phyloP scores from a whole-genome alignment of 1,140 invertebrate genomes.

The Amyelois transitella region DNA sequence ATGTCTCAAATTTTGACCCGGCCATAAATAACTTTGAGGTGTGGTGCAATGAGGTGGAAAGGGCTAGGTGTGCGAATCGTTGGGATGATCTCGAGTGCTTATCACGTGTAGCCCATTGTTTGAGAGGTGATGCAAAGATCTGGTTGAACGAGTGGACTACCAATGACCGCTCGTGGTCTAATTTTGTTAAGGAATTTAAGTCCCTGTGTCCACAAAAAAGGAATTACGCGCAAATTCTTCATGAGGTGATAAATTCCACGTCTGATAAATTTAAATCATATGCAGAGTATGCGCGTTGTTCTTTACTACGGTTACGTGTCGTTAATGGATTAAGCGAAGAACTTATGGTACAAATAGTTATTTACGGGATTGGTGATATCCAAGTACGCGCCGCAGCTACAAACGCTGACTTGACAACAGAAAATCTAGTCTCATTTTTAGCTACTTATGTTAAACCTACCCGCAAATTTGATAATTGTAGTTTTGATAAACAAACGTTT shows the following conservation, averaged over 20 bases:
- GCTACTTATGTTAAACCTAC: constrained; percentile 16
- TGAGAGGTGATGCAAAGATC: constrained; percentile 17
- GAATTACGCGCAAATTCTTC: constrained; percentile 18
- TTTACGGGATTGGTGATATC: constrained; percentile 13
- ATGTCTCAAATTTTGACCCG: constrained; percentile 22
- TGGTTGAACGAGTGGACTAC: constrained; percentile 21
- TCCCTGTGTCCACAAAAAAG: constrained; percentile 11
- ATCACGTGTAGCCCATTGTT: constrained; percentile 14
- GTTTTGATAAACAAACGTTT: neutral
- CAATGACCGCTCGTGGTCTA: constrained; percentile 19
- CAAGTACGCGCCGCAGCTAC: constrained; percentile 18
- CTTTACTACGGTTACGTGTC: constrained; percentile 12
- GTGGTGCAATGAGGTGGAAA: constrained; percentile 26
- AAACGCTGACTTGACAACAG: constrained; percentile 14
- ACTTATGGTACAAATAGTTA: constrained; percentile 6
- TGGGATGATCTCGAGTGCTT: constrained; percentile 26
- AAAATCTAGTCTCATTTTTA: constrained; percentile 13
- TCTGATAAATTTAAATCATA: constrained; percentile 20
- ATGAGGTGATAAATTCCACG: constrained; percentile 12
- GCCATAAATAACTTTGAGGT: constrained; percentile 15
- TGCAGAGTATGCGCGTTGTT: constrained; percentile 17
- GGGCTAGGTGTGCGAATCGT: constrained; percentile 6
- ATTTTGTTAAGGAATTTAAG: constrained; percentile 22
- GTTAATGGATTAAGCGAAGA: constrained; percentile 19
- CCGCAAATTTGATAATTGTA: neutral